Percentiles rank a stretch among this genome's conserved stretches.
phyloP scores from a whole-genome alignment of 1,140 invertebrate genomes.

The Babylonia areolata region DNA sequence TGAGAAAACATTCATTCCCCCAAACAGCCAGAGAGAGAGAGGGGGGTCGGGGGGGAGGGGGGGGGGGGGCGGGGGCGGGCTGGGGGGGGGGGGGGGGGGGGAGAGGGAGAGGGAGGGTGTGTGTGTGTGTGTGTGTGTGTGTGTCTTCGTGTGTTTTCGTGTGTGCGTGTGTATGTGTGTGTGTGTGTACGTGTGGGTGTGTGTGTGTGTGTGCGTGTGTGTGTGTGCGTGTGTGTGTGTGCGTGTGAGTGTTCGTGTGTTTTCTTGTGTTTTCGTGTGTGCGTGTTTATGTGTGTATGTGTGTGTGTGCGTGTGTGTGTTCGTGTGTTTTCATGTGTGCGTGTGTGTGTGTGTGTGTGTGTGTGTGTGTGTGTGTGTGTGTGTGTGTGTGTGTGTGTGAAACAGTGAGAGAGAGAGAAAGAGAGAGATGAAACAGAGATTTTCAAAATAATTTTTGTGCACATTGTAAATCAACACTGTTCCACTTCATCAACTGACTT shows the following conservation, averaged over 20 bases:
- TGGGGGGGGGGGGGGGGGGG: background rate
- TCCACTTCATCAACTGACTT: no score
- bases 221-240: constrained; percentile 2
- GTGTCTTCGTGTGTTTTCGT: background rate
- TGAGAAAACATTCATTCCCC: no score
- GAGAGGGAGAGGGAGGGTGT: background rate
- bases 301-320: background rate
- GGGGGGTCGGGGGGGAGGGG: no score
- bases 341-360: background rate
- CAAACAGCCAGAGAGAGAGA: no score
- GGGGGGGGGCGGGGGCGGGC: background rate
- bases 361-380: background rate
- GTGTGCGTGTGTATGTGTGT: background rate
- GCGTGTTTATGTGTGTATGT: background rate
- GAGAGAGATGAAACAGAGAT: no score
- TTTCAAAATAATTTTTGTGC: no score
- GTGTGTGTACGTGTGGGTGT: background rate
- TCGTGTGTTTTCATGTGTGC: background rate
- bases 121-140: constrained; percentile 11
- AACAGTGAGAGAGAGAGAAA: no score
- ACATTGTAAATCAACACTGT: no score
- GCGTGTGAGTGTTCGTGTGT: background rate
- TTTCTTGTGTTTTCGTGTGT: background rate
- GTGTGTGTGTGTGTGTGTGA: background rate
- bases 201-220: background rate